These are phyloP conservation scores for Drepanosiphum platanoidis DNA, from an alignment of 2,888 invertebrate species.

Conservation along the genomic window DNA sequence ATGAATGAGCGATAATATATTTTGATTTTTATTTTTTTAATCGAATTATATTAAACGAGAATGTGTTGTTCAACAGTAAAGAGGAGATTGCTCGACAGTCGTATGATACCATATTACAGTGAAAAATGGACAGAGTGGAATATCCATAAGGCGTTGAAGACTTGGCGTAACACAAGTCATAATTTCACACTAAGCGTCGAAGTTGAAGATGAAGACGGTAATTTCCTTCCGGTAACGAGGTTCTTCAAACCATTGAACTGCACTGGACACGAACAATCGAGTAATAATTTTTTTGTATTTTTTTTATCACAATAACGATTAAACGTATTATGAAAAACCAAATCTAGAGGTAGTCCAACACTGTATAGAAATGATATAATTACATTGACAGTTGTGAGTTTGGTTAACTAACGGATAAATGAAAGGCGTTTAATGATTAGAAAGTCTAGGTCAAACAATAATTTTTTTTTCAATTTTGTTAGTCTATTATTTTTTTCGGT, in stretches of 20 bases:
- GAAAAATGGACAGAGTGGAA: conserved; percentile 70
- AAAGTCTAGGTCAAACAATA: too few relatives aligned
- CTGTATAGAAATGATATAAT: too few relatives aligned
- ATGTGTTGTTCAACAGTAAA: conserved; percentile 67
- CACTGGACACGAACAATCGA: conserved; percentile 67
- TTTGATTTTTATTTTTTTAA: not conserved
- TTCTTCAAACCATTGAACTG: conserved; percentile 70
- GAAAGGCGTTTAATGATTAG: too few relatives aligned
- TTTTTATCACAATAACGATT: not conserved
- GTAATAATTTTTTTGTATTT: conserved; percentile 46
- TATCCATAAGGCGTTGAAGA: conserved; percentile 69
- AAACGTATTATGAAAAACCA: too few relatives aligned
- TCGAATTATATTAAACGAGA: conserved; percentile 11
- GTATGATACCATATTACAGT: conserved; percentile 68
- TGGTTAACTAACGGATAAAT: too few relatives aligned
- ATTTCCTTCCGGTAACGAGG: conserved; percentile 69
- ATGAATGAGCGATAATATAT: conserved; percentile 40
- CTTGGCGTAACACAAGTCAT: conserved; percentile 68
- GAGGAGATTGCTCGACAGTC: conserved; percentile 69
- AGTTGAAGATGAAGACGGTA: conserved; percentile 73
- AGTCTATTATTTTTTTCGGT: too few relatives aligned
- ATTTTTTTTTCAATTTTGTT: too few relatives aligned
- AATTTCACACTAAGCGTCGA: conserved; percentile 70
- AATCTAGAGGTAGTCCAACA: too few relatives aligned
- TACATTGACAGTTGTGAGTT: too few relatives aligned